A percentile compares a stretch with the other conserved stretches of the same genome.
These are phyloP conservation scores for Brachionus sp. DNA, from an alignment of 1,140 invertebrate genomes.

Conservation along the genomic window DNA sequence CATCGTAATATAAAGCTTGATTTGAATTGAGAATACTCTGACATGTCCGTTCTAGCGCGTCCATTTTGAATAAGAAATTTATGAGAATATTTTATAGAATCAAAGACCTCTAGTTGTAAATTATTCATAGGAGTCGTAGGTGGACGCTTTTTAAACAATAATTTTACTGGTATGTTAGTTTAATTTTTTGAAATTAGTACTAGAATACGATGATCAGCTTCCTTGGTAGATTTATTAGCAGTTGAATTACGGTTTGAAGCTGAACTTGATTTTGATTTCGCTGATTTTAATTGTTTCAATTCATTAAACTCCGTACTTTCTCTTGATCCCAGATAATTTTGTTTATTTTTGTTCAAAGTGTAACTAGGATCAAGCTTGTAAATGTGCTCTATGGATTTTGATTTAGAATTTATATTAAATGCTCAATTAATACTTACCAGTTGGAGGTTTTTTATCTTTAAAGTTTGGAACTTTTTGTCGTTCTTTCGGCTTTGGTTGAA, in stretches of 20 bases:
- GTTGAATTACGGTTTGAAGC: neutral
- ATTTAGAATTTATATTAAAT: neutral
- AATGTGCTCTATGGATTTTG: neutral
- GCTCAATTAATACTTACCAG: slow-evolving; percentile 46
- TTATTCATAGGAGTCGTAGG: neutral
- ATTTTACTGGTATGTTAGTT: neutral
- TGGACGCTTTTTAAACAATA: neutral
- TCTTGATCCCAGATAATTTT: neutral
- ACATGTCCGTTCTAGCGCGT: neutral
- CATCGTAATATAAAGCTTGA: slow-evolving; percentile 37
- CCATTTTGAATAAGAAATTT: slow-evolving; percentile 42
- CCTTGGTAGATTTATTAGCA: neutral
- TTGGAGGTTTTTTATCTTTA: slow-evolving; percentile 48
- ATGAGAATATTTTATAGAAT: neutral
- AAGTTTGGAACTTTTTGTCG: slow-evolving; percentile 52
- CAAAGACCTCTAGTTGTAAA: neutral
- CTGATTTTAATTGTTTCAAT: neutral
- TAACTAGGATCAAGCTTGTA: slow-evolving; percentile 10
- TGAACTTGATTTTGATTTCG: neutral
- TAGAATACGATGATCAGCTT: neutral
- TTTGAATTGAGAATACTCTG: neutral
- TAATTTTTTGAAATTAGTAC: neutral
- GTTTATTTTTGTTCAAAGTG: neutral
- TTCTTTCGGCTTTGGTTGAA: slow-evolving; percentile 50
- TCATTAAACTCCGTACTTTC: neutral